These are phyloP conservation scores for Trissolcus brochymenae DNA, from an alignment of 2,888 invertebrate genomes.

Conservation along the genomic window DNA sequence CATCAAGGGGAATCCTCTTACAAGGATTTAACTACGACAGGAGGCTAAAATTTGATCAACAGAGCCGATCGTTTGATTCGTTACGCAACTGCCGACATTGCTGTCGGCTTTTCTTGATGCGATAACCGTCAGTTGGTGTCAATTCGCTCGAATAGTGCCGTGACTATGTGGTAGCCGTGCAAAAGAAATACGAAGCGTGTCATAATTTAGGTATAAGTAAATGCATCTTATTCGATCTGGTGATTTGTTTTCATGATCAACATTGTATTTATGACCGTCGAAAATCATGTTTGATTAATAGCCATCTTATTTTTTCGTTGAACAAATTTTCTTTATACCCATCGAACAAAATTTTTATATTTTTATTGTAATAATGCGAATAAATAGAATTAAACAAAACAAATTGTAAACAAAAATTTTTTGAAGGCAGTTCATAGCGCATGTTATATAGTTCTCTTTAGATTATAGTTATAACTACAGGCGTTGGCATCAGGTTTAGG, in stretches of 20 bases:
- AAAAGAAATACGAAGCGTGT: constrained; percentile 31
- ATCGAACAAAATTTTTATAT: no score
- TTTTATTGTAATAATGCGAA: no score
- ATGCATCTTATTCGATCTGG: constrained; percentile 1
- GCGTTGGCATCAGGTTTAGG: constrained; percentile 48
- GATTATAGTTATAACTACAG: constrained; percentile 55
- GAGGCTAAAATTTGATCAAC: constrained; percentile 20
- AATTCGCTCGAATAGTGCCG: constrained; percentile 24
- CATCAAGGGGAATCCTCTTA: constrained; percentile 46
- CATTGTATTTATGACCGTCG: background rate
- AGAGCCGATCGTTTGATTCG: constrained; percentile 43
- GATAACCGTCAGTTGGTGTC: constrained; percentile 54
- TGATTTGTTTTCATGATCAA: background rate
- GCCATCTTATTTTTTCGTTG: constrained; percentile 2
- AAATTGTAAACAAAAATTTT: no score
- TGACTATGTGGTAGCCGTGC: constrained; percentile 26
- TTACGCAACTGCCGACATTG: constrained; percentile 41
- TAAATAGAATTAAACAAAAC: no score
- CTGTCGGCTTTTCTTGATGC: constrained; percentile 33
- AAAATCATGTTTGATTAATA: constrained; percentile 30
- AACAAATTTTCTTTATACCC: constrained; percentile 12
- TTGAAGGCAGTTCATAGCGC: no score
- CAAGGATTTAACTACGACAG: constrained; percentile 31
- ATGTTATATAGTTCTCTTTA: no score
- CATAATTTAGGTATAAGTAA: constrained; percentile 23